phyloP scores from a whole-genome alignment of 2,888 invertebrate genomes.

The Cerastis leucographa region DNA sequence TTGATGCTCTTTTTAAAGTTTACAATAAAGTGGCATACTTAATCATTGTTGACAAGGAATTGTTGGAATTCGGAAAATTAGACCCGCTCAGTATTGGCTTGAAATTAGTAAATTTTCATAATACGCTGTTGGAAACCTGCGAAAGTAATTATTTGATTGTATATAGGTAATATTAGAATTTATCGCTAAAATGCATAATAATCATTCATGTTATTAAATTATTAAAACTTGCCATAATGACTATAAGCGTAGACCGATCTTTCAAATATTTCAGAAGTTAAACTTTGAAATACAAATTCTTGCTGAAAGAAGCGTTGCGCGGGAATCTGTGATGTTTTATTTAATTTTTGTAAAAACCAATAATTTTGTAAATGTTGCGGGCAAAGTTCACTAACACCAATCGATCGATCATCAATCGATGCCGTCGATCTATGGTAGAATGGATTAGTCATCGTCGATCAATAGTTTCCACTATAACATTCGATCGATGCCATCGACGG shows the following conservation, averaged over 20 bases:
- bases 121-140: neutral
- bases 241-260: constrained; percentile 14
- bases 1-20: constrained; percentile 12
- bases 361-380: constrained; percentile 35
- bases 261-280: constrained; percentile 50
- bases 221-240: constrained; percentile 53
- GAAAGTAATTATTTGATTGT: constrained; percentile 45
- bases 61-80: constrained; percentile 23
- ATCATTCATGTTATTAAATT: constrained; percentile 51
- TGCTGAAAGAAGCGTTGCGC: constrained; percentile 33
- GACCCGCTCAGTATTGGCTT: constrained; percentile 18
- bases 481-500: no score
- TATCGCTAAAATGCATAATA: constrained; percentile 51
- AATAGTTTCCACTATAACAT: no score
- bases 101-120: constrained; percentile 23
- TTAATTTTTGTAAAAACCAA: constrained; percentile 52
- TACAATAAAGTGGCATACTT: constrained; percentile 19
- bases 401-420: no score
- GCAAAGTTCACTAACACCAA: constrained; percentile 28
- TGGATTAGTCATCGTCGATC: no score
- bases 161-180: constrained; percentile 17
- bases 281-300: constrained; percentile 51
- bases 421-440: no score
- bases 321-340: constrained; percentile 66
- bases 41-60: constrained; percentile 9